Conservation (phyloP, 2,888 invertebrate genomes). For the Timandra comae region DNA sequence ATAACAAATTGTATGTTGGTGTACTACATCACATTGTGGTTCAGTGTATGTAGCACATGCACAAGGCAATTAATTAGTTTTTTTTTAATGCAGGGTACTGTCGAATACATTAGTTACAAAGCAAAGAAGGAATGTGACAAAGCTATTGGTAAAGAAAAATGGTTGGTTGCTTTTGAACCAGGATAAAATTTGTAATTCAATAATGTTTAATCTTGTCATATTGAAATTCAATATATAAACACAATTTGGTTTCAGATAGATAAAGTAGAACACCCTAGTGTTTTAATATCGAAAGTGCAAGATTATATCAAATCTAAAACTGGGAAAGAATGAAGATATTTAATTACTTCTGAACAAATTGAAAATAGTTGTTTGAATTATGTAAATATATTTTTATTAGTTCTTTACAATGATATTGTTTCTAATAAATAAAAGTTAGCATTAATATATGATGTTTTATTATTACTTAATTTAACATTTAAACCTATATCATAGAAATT, state of each 20-base stretch:
- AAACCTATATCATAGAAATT: conserved; percentile 62
- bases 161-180: conserved; percentile 58
- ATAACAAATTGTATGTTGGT: too few relatives aligned
- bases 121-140: conserved; percentile 44
- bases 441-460: conserved; percentile 24
- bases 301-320: conserved; percentile 81
- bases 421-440: conserved; percentile 28
- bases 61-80: conserved; percentile 20
- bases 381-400: conserved; percentile 58
- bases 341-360: conserved; percentile 22
- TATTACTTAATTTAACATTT: conserved; percentile 48
- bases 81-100: conserved; percentile 49
- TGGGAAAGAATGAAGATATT: conserved; percentile 31
- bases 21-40: conserved; percentile 17
- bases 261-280: conserved; percentile 88
- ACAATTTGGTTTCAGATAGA: conserved; percentile 81
- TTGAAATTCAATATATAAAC: too few relatives aligned
- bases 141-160: conserved; percentile 45
- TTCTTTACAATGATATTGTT: conserved; percentile 42
- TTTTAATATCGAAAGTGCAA: conserved; percentile 82
- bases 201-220: too few relatives aligned
- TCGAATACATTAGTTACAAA: conserved; percentile 45
- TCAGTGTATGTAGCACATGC: conserved; percentile 7
- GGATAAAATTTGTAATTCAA: too few relatives aligned
- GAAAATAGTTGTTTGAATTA: conserved; percentile 15